Percentiles rank a stretch among this genome's conserved stretches.
Evolutionary conservation across 2,888 invertebrate species (phyloP).

Genomic region (Eucera pruinosa): DNA sequence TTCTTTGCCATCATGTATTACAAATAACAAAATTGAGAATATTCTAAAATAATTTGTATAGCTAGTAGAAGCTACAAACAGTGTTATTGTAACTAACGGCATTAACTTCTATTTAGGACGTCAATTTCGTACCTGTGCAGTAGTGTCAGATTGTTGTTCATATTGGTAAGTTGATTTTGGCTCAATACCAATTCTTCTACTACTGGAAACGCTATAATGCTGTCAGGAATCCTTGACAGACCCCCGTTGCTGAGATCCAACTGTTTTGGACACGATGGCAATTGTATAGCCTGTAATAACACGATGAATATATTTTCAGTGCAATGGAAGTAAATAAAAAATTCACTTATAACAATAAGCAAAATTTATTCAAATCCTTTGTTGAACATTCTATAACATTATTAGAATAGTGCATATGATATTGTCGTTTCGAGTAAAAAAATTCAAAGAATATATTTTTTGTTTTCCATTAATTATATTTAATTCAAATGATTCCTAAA

Average conservation of each 20-base stretch:
- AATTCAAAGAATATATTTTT: no score
- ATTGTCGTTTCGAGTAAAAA: no score
- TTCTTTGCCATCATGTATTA: no score
- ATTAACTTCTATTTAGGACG: conserved; percentile 1
- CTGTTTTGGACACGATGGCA: conserved; percentile 76
- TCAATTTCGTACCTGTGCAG: conserved; percentile 75
- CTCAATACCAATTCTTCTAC: conserved; percentile 81
- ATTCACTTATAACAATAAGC: not conserved
- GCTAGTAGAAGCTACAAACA: no score
- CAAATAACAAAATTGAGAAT: no score
- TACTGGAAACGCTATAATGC: conserved; percentile 79
- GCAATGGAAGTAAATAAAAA: not conserved
- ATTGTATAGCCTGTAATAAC: conserved; percentile 73
- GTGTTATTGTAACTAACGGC: no score
- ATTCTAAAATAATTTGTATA: no score
- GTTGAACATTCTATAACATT: no score
- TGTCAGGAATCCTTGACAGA: conserved; percentile 82
- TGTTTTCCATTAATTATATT: no score
- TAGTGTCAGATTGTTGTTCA: conserved; percentile 77
- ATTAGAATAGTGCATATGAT: no score
- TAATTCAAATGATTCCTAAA: no score
- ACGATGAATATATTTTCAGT: not conserved
- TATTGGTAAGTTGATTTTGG: conserved; percentile 80
- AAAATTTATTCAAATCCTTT: no score
- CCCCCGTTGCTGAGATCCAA: conserved; percentile 83